These are phyloP conservation scores for Tetrao urogallus DNA, from an alignment of 2,113 vertebrate species.

Conservation along the genomic window DNA sequence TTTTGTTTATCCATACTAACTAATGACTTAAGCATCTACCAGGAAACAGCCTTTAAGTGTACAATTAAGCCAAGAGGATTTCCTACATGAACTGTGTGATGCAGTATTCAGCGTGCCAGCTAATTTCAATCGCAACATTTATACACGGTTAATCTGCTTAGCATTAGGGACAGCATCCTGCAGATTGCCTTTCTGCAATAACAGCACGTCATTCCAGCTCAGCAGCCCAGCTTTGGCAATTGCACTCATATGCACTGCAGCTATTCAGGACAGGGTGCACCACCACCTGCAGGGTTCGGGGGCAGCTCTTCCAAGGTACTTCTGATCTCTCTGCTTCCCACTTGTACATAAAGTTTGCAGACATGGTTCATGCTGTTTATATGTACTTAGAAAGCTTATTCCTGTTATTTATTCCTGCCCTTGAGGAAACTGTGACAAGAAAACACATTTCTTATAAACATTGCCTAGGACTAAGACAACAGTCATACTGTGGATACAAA, in stretches of 20 bases:
- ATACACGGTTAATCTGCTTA: slow-evolving; percentile 39
- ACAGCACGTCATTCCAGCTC: not conserved
- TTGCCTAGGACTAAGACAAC: not conserved
- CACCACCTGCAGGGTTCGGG: not conserved
- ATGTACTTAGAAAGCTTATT: not conserved
- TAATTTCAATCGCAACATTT: slow-evolving; percentile 47
- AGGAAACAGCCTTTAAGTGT: not conserved
- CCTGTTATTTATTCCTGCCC: not conserved
- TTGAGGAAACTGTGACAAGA: rapidly evolving
- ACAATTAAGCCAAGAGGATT: slow-evolving; percentile 46
- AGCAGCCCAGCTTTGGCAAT: not conserved
- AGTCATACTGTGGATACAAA: not conserved
- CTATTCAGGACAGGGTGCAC: not conserved
- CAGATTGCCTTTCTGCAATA: slow-evolving; percentile 14
- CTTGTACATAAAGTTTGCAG: not conserved
- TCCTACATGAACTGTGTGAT: slow-evolving; percentile 5
- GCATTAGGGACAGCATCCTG: not conserved
- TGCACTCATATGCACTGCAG: not conserved
- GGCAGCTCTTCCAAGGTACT: not conserved
- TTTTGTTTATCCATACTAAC: slow-evolving; percentile 43
- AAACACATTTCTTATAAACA: not conserved
- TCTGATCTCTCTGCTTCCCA: not conserved
- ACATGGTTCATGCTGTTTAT: not conserved
- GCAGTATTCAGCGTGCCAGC: not conserved
- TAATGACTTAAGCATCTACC: slow-evolving; percentile 16